Conservation (phyloP, 2,797 vertebrate genomes). For the Microctenopoma stevenorrisi region DNA sequence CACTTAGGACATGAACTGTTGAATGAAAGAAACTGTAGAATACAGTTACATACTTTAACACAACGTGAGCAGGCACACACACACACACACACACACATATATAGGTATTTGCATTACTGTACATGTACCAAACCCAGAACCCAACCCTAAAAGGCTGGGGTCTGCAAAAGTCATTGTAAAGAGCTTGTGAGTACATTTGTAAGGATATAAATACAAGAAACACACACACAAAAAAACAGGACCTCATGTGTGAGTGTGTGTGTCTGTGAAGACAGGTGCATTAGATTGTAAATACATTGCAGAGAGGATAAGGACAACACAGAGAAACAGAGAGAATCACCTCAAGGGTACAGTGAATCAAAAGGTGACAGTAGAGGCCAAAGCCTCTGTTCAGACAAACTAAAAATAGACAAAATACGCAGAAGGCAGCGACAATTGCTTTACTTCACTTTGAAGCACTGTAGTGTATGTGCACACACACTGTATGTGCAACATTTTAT, state of each 20-base stretch:
- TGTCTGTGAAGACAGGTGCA: conserved; percentile 47
- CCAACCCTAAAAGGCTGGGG: background rate
- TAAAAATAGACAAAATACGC: conserved; percentile 62
- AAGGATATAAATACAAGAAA: conserved; percentile 12
- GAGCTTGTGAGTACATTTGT: conserved; percentile 16
- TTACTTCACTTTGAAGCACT: conserved; percentile 14
- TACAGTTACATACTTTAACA: background rate
- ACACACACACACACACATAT: background rate
- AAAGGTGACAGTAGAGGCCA: conserved; percentile 67
- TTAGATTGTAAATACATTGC: conserved; percentile 44
- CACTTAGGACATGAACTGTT: conserved; percentile 3
- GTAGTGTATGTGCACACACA: background rate
- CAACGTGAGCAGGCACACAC: too few species aligned
- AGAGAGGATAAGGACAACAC: conserved; percentile 39
- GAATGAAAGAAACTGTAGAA: conserved; percentile 6
- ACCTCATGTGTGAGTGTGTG: conserved; percentile 49
- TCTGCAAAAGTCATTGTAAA: too few species aligned
- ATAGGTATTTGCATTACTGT: background rate
- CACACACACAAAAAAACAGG: conserved; percentile 18
- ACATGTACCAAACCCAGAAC: background rate
- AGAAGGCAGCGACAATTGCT: background rate
- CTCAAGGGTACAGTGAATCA: conserved; percentile 75
- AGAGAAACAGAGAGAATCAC: conserved; percentile 51
- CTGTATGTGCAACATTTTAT: background rate
- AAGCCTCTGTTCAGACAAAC: conserved; percentile 50